Percentiles rank a stretch among this genome's conserved stretches.
phyloP scores from a whole-genome alignment of 1,140 invertebrate species.

The Pseudomyrmex concolor region DNA sequence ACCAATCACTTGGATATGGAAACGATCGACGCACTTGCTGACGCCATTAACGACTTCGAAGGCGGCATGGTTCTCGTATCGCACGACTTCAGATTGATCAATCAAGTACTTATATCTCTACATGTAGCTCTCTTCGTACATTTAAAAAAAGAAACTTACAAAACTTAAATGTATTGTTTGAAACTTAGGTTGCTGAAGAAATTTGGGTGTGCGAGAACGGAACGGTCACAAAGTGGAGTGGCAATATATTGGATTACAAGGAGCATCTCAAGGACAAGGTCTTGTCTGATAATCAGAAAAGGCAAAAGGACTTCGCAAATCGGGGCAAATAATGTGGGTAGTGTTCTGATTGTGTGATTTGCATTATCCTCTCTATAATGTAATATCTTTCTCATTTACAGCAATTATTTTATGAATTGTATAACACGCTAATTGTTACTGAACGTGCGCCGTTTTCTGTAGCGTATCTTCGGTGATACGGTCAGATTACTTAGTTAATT shows the following conservation, averaged over 20 bases:
- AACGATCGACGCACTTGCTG: conserved; percentile 98
- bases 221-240: conserved; percentile 98
- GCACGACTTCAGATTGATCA: conserved; percentile 99
- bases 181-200: conserved; percentile 96
- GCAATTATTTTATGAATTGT: conserved; percentile 64
- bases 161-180: background rate
- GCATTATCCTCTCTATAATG: conserved; percentile 66
- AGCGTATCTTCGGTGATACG: conserved; percentile 68
- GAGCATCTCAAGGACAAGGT: conserved; percentile 95
- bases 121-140: background rate
- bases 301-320: conserved; percentile 79
- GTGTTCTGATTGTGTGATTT: conserved; percentile 16
- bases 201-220: conserved; percentile 99
- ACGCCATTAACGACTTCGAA: conserved; percentile 98
- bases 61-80: conserved; percentile 99
- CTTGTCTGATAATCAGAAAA: conserved; percentile 87
- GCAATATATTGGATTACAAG: conserved; percentile 98
- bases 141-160: conserved; percentile 26
- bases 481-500: conserved; percentile 82
- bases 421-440: conserved; percentile 49
- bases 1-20: conserved; percentile 99
- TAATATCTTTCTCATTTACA: conserved; percentile 62
- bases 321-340: conserved; percentile 78
- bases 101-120: conserved; percentile 91
- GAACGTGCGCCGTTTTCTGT: conserved; percentile 76